Evolutionary conservation across 2,888 invertebrate genomes (phyloP), one percentile per base, ranked within the genome.

Genomic region (Miltochrista miniata): DNA sequence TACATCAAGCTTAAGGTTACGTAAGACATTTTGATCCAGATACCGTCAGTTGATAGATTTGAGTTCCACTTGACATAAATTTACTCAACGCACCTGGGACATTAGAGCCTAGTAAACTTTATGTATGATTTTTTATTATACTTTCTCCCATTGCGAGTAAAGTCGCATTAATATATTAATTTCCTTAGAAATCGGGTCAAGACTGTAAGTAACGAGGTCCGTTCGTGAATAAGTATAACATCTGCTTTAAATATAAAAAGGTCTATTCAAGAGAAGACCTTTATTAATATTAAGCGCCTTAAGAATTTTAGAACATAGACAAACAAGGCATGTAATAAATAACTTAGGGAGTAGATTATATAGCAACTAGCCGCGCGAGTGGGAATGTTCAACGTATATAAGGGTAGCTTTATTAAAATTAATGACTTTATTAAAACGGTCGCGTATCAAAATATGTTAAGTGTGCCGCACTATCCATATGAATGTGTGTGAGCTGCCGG

Each of bases 381-480:
- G 65, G 59, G 55, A 68, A 68, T 64, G 64, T 65, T 69, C 62
- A 61, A 65, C 70, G 57, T 68, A 64, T 68, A 58, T 14, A 15
- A 73, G 68, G 69, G 63, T 48, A 56, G 70, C 69, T 76, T 79
- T 83, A 83, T 85, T 84, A 81, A 85, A 84, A 85, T 84, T 80
- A 81, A 85, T 84, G 75, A 70, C 78, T 82, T 81, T 80, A 85
- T 79, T 79, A 83, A 79, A 79, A 74, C 76, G 64, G 61, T 68
- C 66, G 72, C 75, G 69, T 72, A 74, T 81, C 76, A 77, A 78
- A 85, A 85, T 85, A 87, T 84, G 81, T 84, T 81, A 87, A 85
- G 80, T 83, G 82, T 76, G 75, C 74, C 75, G 74, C 79, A 70
- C 76, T 83, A 84, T 81, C 74, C 79, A 83, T 83, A 83, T 83